Base-by-base conservation (phyloP, 2,113 vertebrate genomes). In the Lasiurus cinereus region DNA sequence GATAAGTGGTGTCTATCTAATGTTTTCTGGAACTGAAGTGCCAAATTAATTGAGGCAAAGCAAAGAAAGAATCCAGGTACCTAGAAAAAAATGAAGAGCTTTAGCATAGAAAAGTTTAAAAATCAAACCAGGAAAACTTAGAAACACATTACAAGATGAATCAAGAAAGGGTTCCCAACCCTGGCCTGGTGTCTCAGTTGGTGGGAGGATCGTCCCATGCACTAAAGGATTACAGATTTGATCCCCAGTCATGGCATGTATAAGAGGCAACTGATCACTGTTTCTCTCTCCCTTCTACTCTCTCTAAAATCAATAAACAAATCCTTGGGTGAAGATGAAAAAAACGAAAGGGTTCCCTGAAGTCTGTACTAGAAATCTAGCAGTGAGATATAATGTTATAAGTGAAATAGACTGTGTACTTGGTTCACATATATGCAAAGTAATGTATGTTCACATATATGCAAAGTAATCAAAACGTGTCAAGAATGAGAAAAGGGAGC, bases 31-130 rank as follows among this genome's bases (percentile, higher is more conserved):
- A 2, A 62, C 5, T 90, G 18, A 83, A 69, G 88, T 90, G 8
- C 2, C 39, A 72, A 64, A 11, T 73, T 91, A 73, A 83, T 66
- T 88, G 31, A 90, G n/a, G 24, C n/a, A 96, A 90, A 95, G 11
- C 14, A 82, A 93, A 88, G 59, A 24, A 74, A 21, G 11, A 31
- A 36, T 84, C 4, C 6, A 70, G 33, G 3, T 3, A 90, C 59
- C 24, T 83, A 22, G 59, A 27, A 79, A 54, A 73, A 31, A n/a
- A 4, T 50, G 5, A 66, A 70, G 33, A 27, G 4, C 2, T 48
- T 87, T 13, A 64, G 8, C 13, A 62, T 29, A 74, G 33, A 80
- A 76, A 94, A 31, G 36, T 76, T 7, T 76, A n/a, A 59, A 80
- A 84, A 87, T 39, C 27, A 74, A 84, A 52, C 83, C 67, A 80